These are phyloP conservation scores for Dryas iulia DNA, from an alignment of 1,140 invertebrate species.

Conservation along the genomic window DNA sequence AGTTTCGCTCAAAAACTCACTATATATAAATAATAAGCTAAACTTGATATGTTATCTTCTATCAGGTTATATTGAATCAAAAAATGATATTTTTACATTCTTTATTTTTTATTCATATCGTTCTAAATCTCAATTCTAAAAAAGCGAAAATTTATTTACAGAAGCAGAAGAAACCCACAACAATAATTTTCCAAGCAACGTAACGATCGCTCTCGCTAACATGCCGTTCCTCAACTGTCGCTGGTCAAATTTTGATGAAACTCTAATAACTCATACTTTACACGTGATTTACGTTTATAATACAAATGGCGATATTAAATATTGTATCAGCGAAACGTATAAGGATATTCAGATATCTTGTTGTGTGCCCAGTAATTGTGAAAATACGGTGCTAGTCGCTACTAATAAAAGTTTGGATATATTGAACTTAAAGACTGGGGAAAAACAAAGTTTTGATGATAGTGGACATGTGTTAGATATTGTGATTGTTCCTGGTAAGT, in stretches of 20 bases:
- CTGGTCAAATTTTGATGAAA: slow-evolving; percentile 65
- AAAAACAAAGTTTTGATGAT: slow-evolving; percentile 50
- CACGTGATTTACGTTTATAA: slow-evolving; percentile 56
- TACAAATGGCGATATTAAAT: slow-evolving; percentile 36
- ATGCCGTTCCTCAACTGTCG: slow-evolving; percentile 55
- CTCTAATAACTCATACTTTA: slow-evolving; percentile 55
- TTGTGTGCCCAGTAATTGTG: slow-evolving; percentile 57
- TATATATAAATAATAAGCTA: too few relatives aligned
- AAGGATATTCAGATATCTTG: slow-evolving; percentile 42
- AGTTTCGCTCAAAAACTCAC: too few relatives aligned
- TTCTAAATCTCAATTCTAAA: too few relatives aligned
- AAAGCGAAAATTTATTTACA: too few relatives aligned
- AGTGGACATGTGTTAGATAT: slow-evolving; percentile 53
- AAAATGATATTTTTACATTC: too few relatives aligned
- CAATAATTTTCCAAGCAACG: slow-evolving; percentile 49
- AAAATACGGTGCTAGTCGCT: slow-evolving; percentile 52
- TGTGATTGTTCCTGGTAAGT: slow-evolving; percentile 59
- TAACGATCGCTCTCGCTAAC: slow-evolving; percentile 46
- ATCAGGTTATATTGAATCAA: too few relatives aligned
- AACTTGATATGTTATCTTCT: too few relatives aligned
- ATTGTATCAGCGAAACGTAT: not conserved
- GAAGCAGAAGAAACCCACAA: slow-evolving; percentile 59
- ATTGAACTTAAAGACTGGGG: slow-evolving; percentile 52
- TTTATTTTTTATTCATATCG: too few relatives aligned
- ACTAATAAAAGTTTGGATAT: slow-evolving; percentile 38